phyloP scores from a whole-genome alignment of 2,888 invertebrate species.

The Lissocephala sabroskyi region DNA sequence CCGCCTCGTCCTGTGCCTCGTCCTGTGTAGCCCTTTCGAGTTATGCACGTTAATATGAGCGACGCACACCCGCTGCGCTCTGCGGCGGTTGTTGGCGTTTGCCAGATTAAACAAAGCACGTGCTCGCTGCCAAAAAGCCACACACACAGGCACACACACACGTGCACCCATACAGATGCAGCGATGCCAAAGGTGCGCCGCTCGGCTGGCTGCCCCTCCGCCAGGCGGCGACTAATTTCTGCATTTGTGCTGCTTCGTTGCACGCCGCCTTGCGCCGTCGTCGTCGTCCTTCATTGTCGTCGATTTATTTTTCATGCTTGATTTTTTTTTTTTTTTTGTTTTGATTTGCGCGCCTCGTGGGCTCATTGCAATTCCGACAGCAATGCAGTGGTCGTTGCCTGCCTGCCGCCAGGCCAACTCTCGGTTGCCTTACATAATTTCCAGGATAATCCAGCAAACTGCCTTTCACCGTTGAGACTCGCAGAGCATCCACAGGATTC shows the following conservation, averaged over 20 bases:
- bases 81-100: background rate
- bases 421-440: constrained; percentile 53
- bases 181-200: constrained; percentile 35
- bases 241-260: constrained; percentile 54
- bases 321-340: constrained; percentile 51
- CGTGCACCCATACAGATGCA: constrained; percentile 13
- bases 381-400: constrained; percentile 54
- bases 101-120: constrained; percentile 17
- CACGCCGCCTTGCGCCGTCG: constrained; percentile 7
- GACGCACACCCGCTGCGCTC: constrained; percentile 1
- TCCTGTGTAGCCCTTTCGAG: constrained; percentile 10
- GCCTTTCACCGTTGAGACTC: no score
- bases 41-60: constrained; percentile 1
- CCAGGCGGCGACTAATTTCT: constrained; percentile 33
- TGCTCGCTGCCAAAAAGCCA: constrained; percentile 32
- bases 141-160: constrained; percentile 19
- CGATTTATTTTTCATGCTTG: constrained; percentile 60
- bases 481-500: no score
- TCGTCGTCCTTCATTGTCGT: constrained; percentile 37
- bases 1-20: constrained; percentile 38
- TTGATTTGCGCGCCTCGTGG: constrained; percentile 66
- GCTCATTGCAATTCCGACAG: constrained; percentile 65
- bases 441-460: no score
- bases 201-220: background rate
- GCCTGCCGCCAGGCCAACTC: background rate